Evolutionary conservation across 2,888 invertebrate genomes (phyloP).

Genomic region (Nowickia ferox): DNA sequence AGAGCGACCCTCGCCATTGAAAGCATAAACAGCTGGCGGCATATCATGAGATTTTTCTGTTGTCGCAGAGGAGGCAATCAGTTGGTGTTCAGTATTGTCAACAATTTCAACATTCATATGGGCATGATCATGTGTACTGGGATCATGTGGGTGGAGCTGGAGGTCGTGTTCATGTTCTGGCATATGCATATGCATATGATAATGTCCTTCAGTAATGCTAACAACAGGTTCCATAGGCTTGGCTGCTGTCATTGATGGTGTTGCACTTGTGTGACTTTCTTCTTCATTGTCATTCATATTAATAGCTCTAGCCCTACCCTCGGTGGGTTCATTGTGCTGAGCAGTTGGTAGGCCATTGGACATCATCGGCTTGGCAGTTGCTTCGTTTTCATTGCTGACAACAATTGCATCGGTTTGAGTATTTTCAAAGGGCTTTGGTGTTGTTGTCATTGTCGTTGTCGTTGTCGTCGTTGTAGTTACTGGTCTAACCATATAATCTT

Average conservation of each 20-base stretch:
- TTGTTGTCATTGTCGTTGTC: constrained; percentile 71
- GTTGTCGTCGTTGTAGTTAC: constrained; percentile 46
- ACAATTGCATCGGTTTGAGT: constrained; percentile 73
- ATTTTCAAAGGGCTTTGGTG: constrained; percentile 60
- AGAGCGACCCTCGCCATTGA: constrained; percentile 78
- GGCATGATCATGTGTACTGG: constrained; percentile 19
- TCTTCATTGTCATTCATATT: constrained; percentile 75
- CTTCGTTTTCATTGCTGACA: constrained; percentile 77
- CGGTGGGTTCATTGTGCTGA: constrained; percentile 68
- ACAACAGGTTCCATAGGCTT: constrained; percentile 75
- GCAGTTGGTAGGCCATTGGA: constrained; percentile 17
- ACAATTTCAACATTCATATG: constrained; percentile 12
- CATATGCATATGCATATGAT: constrained; percentile 46
- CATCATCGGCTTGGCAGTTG: constrained; percentile 75
- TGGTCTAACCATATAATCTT: constrained; percentile 74
- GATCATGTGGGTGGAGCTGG: constrained; percentile 55
- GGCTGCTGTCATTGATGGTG: constrained; percentile 51
- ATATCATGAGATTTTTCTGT: constrained; percentile 68
- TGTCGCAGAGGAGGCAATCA: constrained; percentile 56
- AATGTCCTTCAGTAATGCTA: constrained; percentile 79
- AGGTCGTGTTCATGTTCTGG: constrained; percentile 52
- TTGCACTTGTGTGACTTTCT: constrained; percentile 39
- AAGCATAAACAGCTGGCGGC: constrained; percentile 74
- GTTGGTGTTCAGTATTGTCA: constrained; percentile 56
- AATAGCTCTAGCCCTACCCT: constrained; percentile 80